Base-by-base conservation (phyloP, 2,797 vertebrate genomes). In the Novumbra hubbsi region DNA sequence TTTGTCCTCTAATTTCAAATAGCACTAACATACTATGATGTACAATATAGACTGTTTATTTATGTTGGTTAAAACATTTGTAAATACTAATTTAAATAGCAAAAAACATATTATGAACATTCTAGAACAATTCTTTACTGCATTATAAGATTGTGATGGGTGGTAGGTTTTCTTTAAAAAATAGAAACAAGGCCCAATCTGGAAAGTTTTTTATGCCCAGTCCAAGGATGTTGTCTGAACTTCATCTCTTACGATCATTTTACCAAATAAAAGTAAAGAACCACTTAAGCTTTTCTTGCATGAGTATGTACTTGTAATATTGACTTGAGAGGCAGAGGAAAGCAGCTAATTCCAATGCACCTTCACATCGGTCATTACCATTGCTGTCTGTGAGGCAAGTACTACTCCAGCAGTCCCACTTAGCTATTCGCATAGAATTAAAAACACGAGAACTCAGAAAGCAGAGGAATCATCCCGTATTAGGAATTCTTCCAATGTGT, bases 391-490 rank as follows among this genome's bases (percentile, higher is more conserved):
- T n/a, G 30, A 41, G 8, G 64, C 16, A 16, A 19, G 28, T 32
- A 34, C 19, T 30, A 66, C 30, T n/a, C 15, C 64, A n/a, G 32
- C 64, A 66, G 12, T 32, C 32, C 32, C 30, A 38, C 19, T 34
- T 30, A 4, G 11, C 76, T 79, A 80, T 83, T 83, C 79, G 78
- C 79, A 73, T 72, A 81, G 80, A 81, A 76, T 85, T 83, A 77
- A 83, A 79, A 80, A 78, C 78, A 86, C 84, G 81, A 84, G 63
- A 83, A 85, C 67, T 80, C 80, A 84, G 52, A 84, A 85, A 87
- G 81, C 79, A 77, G 76, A 64, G 76, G 81, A 85, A 81, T 87
- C 82, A 88, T 71, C n/a, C n/a, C n/a, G n/a, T n/a, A 80, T 78
- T 74, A 84, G 83, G 80, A 81, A 83, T 76, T 84, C 80, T 84